phyloP scores from a whole-genome alignment of 1,140 invertebrate genomes.

The Pseudomyrmex cubaensis region DNA sequence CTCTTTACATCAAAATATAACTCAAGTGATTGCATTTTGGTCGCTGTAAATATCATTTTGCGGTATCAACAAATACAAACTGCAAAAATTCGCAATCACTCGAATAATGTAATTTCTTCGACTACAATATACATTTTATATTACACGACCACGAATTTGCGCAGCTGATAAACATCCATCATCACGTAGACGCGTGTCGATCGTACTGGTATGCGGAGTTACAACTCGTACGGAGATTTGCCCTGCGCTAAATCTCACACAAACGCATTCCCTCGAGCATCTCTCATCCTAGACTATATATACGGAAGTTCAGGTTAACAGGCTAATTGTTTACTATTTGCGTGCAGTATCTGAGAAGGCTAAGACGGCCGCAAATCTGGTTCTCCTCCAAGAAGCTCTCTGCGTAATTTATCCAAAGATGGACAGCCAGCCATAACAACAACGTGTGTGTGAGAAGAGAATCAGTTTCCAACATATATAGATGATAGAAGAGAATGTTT shows the following conservation, averaged over 20 bases:
- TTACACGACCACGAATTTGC: not conserved
- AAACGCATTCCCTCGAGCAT: conserved; percentile 17
- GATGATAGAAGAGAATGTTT: no score
- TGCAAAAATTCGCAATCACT: no score
- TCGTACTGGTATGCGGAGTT: conserved; percentile 36
- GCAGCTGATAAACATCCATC: conserved; percentile 39
- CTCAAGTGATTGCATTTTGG: not conserved
- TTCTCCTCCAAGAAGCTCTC: not conserved
- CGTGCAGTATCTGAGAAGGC: conserved; percentile 12
- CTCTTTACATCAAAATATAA: not conserved
- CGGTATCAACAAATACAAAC: not conserved
- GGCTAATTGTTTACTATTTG: conserved; percentile 57
- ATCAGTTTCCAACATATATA: not conserved
- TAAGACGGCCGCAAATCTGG: not conserved
- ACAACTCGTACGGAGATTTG: conserved; percentile 26
- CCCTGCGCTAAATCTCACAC: conserved; percentile 25
- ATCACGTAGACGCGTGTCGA: conserved; percentile 10
- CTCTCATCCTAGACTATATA: conserved; percentile 14
- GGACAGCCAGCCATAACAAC: not conserved
- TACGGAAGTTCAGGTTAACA: conserved; percentile 27
- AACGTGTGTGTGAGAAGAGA: not conserved
- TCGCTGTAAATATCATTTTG: not conserved
- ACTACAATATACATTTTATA: conserved; percentile 4
- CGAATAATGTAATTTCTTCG: no score
- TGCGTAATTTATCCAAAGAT: conserved; percentile 20